Percentiles rank a stretch among this genome's conserved stretches.
Evolutionary conservation across 2,797 vertebrate genomes (phyloP).

Genomic region (Scolopax rusticola): DNA sequence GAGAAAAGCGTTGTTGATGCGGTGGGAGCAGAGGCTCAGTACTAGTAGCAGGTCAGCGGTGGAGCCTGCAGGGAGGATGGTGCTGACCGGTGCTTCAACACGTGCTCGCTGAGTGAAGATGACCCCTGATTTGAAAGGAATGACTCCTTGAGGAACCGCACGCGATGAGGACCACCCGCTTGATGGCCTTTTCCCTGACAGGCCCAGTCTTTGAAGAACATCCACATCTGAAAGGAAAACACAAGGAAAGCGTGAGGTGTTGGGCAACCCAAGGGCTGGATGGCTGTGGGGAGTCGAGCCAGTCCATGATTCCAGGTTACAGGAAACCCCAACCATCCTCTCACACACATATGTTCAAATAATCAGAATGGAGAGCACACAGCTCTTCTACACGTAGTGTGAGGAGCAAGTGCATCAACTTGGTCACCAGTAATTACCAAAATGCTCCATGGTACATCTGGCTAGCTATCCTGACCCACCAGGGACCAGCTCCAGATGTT

Average conservation of each 20-base stretch:
- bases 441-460: background rate
- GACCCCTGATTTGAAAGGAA: slow-evolving; percentile 92
- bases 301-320: background rate
- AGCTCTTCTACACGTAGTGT: accelerated
- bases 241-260: background rate
- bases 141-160: slow-evolving; percentile 85
- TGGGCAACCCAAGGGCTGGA: background rate
- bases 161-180: slow-evolving; percentile 72
- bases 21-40: slow-evolving; percentile 92
- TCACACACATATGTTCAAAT: background rate
- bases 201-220: slow-evolving; percentile 91
- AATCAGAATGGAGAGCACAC: background rate
- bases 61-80: slow-evolving; percentile 83
- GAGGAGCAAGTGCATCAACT: background rate
- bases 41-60: slow-evolving; percentile 87
- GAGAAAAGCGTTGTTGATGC: slow-evolving; percentile 94
- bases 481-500: slow-evolving; percentile 17
- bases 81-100: slow-evolving; percentile 83
- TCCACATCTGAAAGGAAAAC: slow-evolving; percentile 89
- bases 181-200: slow-evolving; percentile 83
- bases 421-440: background rate
- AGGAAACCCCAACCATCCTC: background rate
- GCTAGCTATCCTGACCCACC: background rate
- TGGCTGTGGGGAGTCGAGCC: background rate
- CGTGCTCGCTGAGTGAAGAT: slow-evolving; percentile 91